These are phyloP conservation scores for Cassiopea xamachana DNA, from an alignment of 30 jellyfish, hydroid and myxozoan species.

Conservation along the genomic window DNA sequence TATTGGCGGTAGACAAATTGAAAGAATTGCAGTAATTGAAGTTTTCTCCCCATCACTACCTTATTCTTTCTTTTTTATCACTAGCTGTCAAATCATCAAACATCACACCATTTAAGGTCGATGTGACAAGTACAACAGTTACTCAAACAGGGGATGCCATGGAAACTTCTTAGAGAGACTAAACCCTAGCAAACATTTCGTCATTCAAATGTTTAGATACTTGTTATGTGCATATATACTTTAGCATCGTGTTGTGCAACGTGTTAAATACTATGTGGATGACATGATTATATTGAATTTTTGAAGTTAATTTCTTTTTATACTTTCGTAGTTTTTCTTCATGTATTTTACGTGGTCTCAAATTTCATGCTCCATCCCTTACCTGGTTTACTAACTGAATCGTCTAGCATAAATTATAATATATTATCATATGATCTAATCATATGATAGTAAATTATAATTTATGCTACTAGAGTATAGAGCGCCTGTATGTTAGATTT, in stretches of 20 bases:
- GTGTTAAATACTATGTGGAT: neutral
- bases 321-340: neutral
- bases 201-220: neutral
- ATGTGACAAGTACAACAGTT: conserved; percentile 68
- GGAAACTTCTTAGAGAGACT: conserved; percentile 72
- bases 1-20: too few species aligned
- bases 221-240: neutral
- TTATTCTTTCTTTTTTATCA: neutral
- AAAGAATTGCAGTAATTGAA: too few species aligned
- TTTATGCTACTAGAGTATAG: too few species aligned
- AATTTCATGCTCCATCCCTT: too few species aligned
- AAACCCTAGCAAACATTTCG: neutral
- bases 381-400: too few species aligned
- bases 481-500: too few species aligned
- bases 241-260: neutral
- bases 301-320: neutral
- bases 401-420: too few species aligned
- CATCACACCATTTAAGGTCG: conserved; percentile 64
- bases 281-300: neutral
- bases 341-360: too few species aligned
- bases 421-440: too few species aligned
- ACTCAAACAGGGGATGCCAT: conserved; percentile 72
- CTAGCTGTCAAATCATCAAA: conserved; percentile 62
- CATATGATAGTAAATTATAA: too few species aligned
- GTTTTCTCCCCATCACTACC: too few species aligned